Base-by-base conservation (phyloP, 2,888 invertebrate genomes). In the Malthinus seriepunctatus region DNA sequence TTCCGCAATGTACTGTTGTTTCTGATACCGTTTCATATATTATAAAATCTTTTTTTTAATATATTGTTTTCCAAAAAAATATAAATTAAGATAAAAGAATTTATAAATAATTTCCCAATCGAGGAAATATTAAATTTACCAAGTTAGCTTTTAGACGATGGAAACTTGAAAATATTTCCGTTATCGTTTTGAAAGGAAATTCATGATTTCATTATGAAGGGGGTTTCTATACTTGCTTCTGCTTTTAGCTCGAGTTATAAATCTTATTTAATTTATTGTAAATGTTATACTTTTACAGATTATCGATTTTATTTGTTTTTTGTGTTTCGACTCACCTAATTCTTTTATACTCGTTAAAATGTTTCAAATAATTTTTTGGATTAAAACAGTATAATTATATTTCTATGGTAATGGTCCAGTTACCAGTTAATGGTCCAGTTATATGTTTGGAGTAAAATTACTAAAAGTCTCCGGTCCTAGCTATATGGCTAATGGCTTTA, bases 161-260 rank as follows among this genome's bases (percentile, higher is more conserved):
- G 23, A 65, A 65, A 64, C 62, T 66, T 66, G 53, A 62, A 66
- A 63, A 64, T 64, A 66, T 64, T 64, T 64, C 65, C 65, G 63
- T 66, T 66, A 66, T 64, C 63, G 63, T 66, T 63, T 59, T 59
- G 42, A 50, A 55, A 55, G 46, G 60, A 60, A 60, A 60, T 55
- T 55, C 55, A 55, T 45, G 60, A 60, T 60, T 60, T 31, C 48
- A 55, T 55, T 55, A 55, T 48, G 38, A 33, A 56, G 49, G 59
- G 59, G 23, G 15, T n/a, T n/a, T 12, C 50, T 58, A 50, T 54
- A 50, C 50, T 50, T 59, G 49, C 39, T 15, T 42, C 53, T 50
- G 53, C 59, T 59, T 59, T 53, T 59, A 54, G 45, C 50, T 44
- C 53, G 49, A 59, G 51, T 59, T 59, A 31, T 39, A 54, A 59